phyloP scores from a whole-genome alignment of 2,797 vertebrate genomes.

The Bufotes viridis region DNA sequence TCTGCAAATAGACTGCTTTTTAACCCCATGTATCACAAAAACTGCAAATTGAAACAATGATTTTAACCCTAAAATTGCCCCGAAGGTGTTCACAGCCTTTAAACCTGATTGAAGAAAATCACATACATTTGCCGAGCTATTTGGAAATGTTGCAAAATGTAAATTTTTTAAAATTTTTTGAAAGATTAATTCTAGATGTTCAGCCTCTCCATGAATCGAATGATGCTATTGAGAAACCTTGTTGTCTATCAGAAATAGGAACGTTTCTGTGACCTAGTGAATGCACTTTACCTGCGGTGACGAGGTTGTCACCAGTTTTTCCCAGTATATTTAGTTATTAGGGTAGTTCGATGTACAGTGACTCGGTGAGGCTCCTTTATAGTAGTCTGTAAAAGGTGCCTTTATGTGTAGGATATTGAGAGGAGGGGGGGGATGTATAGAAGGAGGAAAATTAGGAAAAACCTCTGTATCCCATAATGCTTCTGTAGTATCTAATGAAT shows the following conservation, averaged over 20 bases:
- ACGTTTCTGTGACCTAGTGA: slow-evolving; percentile 13
- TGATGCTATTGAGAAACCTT: slow-evolving; percentile 1
- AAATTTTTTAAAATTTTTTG: not conserved
- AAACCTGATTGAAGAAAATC: not conserved
- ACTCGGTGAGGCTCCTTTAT: not conserved
- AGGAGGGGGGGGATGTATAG: not conserved
- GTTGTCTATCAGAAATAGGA: slow-evolving; percentile 1
- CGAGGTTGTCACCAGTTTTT: not conserved
- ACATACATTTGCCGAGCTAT: not conserved
- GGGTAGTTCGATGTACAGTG: not conserved
- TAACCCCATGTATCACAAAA: too few relatives aligned
- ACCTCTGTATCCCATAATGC: not conserved
- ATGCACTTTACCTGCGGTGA: slow-evolving; percentile 41
- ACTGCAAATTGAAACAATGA: too few relatives aligned
- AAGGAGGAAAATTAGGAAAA: not conserved
- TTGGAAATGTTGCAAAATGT: not conserved
- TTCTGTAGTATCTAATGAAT: not conserved
- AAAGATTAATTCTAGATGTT: not conserved
- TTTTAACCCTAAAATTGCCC: too few relatives aligned
- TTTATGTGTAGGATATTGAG: not conserved
- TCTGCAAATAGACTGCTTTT: too few relatives aligned
- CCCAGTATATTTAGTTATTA: not conserved
- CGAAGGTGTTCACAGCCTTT: too few relatives aligned
- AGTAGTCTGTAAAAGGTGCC: too few relatives aligned
- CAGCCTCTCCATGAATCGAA: not conserved